These are phyloP conservation scores for Tauraco hartlaubi DNA, from an alignment of 2,797 vertebrate genomes.

Conservation along the genomic window DNA sequence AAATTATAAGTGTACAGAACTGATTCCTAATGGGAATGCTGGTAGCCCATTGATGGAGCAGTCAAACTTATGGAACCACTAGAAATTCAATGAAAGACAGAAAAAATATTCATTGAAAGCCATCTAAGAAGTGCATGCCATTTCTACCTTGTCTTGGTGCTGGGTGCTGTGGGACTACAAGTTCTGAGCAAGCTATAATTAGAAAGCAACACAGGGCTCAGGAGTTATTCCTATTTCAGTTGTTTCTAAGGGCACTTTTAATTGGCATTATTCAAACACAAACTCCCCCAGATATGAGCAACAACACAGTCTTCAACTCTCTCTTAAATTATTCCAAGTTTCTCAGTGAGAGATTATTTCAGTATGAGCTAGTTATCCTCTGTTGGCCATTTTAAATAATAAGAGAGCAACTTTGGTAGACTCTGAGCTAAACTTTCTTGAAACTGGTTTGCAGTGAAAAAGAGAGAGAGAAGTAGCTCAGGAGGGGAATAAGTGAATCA, in stretches of 20 bases:
- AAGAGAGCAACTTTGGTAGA: not conserved
- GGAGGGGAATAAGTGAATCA: not conserved
- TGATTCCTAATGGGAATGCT: not conserved
- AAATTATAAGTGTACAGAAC: not conserved
- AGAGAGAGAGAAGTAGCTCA: not conserved
- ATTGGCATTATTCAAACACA: constrained; percentile 40
- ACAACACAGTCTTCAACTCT: not conserved
- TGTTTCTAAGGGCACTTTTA: constrained; percentile 20
- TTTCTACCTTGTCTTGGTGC: not conserved
- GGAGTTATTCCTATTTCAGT: constrained; percentile 2
- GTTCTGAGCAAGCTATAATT: not conserved
- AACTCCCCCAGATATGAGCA: constrained; percentile 11
- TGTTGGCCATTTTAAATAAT: not conserved
- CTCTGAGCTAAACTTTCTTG: not conserved
- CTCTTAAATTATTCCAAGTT: constrained; percentile 1
- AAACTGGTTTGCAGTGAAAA: not conserved
- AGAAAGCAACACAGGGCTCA: constrained; percentile 15
- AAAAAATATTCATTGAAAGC: not conserved
- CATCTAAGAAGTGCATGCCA: not conserved
- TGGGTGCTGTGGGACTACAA: not conserved
- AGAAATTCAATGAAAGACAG: not conserved
- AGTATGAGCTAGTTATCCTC: not conserved
- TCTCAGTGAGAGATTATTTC: not conserved
- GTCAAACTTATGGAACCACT: not conserved
- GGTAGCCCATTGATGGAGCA: not conserved